Evolutionary conservation across 2,797 vertebrate species (phyloP).

Genomic region (Neopelma chrysocephalum): DNA sequence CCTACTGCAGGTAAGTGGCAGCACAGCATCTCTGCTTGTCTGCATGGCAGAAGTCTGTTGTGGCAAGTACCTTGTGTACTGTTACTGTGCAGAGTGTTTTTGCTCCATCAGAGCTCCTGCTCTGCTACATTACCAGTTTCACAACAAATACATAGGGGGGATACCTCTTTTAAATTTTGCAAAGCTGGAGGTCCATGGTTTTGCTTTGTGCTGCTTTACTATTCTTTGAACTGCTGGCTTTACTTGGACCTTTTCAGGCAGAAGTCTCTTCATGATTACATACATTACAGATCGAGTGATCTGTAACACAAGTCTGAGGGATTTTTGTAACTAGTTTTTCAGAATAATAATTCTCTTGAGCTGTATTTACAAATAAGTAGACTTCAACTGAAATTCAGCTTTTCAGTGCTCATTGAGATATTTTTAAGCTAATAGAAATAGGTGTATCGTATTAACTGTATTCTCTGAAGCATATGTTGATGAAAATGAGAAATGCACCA

Average conservation of each 20-base stretch:
- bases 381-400: background rate
- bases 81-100: background rate
- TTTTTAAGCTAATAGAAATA: background rate
- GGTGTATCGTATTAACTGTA: background rate
- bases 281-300: fast-evolving
- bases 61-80: background rate
- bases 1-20: background rate
- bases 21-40: background rate
- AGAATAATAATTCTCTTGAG: background rate
- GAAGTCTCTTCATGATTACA: background rate
- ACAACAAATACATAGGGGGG: background rate
- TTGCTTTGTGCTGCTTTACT: background rate
- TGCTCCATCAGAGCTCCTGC: background rate
- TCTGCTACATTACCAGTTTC: background rate
- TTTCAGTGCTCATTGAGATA: background rate
- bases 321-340: background rate
- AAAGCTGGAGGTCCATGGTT: background rate
- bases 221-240: background rate
- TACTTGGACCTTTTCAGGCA: background rate
- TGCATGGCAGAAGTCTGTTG: background rate
- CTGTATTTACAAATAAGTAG: background rate
- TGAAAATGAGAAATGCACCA: background rate
- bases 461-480: background rate
- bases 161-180: background rate
- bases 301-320: background rate